phyloP scores from a whole-genome alignment of 2,888 invertebrate species.

The Leucophenga montana region DNA sequence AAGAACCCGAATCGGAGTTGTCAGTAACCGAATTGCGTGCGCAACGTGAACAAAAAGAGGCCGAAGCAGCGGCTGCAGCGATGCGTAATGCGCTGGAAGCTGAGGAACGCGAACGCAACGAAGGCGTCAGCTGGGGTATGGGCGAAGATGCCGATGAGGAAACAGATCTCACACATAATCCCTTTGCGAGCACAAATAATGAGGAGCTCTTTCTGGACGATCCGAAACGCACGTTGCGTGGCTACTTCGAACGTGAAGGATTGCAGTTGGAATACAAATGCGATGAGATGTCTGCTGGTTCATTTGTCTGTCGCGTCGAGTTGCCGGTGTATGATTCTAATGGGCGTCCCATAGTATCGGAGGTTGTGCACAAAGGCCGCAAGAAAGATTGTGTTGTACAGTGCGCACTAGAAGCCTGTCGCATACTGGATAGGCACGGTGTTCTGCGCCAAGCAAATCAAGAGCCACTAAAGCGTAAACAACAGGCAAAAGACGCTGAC shows the following conservation, averaged over 20 bases:
- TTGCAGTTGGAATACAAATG: slow-evolving; percentile 89
- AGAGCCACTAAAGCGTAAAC: slow-evolving; percentile 86
- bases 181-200: slow-evolving; percentile 85
- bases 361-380: slow-evolving; percentile 90
- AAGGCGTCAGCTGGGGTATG: slow-evolving; percentile 96
- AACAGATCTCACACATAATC: slow-evolving; percentile 86
- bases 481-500: slow-evolving; percentile 86
- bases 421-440: slow-evolving; percentile 90
- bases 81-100: slow-evolving; percentile 70
- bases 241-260: slow-evolving; percentile 95
- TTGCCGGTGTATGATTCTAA: slow-evolving; percentile 86
- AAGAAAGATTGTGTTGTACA: slow-evolving; percentile 95
- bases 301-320: slow-evolving; percentile 88
- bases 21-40: slow-evolving; percentile 84
- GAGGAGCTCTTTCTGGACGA: slow-evolving; percentile 94
- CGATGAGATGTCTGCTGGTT: slow-evolving; percentile 88
- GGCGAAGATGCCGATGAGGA: slow-evolving; percentile 92
- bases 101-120: slow-evolving; percentile 75
- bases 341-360: slow-evolving; percentile 86
- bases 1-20: slow-evolving; percentile 88
- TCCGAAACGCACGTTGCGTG: slow-evolving; percentile 94
- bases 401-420: slow-evolving; percentile 95
- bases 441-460: slow-evolving; percentile 89
- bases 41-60: slow-evolving; percentile 76
- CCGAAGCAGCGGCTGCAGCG: slow-evolving; percentile 81